Evolutionary conservation across 2,113 vertebrate genomes (phyloP).

Genomic region (Lophochroa leadbeateri): DNA sequence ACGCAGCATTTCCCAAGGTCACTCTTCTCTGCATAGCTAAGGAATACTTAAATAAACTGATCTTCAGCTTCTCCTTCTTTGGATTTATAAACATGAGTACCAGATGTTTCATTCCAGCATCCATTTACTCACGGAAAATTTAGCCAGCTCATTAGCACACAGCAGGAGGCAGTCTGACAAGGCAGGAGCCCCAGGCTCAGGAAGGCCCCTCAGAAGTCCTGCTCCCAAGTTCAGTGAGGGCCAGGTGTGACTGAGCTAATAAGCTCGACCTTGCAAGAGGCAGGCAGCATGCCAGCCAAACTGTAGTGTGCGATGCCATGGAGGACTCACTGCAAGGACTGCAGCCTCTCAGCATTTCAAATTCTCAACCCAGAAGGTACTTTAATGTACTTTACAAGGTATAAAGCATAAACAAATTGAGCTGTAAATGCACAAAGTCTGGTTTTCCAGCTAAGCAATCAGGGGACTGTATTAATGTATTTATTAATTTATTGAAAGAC

Average conservation of each 20-base stretch:
- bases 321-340: not conserved
- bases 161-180: not conserved
- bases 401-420: not conserved
- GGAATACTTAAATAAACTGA: not conserved
- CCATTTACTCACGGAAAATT: not conserved
- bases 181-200: not conserved
- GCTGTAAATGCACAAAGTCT: not conserved
- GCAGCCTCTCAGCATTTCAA: not conserved
- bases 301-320: not conserved
- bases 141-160: not conserved
- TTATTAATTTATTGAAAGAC: not conserved
- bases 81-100: not conserved
- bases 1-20: conserved; percentile 37
- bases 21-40: not conserved
- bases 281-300: not conserved
- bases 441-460: not conserved
- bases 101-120: not conserved
- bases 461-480: not conserved
- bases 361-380: not conserved
- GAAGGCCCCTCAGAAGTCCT: not conserved
- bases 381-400: not conserved
- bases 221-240: not conserved
- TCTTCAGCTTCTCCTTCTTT: not conserved
- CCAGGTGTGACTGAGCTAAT: not conserved
- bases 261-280: not conserved